Conservation (phyloP, 2,113 vertebrate genomes). For the Crypturellus undulatus region DNA sequence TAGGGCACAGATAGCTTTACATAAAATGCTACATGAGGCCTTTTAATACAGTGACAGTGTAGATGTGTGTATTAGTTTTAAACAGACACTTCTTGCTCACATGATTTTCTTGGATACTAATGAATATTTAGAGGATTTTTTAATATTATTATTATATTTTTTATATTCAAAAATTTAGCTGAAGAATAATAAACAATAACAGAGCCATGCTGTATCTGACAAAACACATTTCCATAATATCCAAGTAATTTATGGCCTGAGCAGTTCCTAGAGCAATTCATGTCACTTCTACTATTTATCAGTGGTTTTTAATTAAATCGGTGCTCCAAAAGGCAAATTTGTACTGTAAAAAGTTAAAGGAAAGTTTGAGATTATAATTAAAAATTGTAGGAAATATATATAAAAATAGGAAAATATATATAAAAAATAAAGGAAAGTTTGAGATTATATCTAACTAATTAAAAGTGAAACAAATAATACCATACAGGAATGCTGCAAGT, state of each 20-base stretch:
- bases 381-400: no score
- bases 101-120: background rate
- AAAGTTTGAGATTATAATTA: background rate
- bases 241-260: background rate
- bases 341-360: background rate
- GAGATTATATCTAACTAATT: background rate
- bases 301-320: background rate
- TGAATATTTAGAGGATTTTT: background rate
- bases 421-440: background rate
- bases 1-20: background rate
- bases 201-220: background rate
- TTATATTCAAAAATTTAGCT: background rate
- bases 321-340: background rate
- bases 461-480: background rate
- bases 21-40: background rate
- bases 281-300: background rate
- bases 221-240: no score
- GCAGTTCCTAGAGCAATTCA: background rate
- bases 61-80: background rate
- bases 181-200: background rate
- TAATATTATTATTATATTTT: background rate
- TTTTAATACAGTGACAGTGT: background rate
- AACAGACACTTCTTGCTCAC: background rate
- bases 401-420: no score
- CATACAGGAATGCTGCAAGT: background rate